A percentile compares a stretch with the other conserved stretches of the same genome.
phyloP scores from a whole-genome alignment of 2,797 vertebrate genomes.

The Enteromius unitaeniatus region DNA sequence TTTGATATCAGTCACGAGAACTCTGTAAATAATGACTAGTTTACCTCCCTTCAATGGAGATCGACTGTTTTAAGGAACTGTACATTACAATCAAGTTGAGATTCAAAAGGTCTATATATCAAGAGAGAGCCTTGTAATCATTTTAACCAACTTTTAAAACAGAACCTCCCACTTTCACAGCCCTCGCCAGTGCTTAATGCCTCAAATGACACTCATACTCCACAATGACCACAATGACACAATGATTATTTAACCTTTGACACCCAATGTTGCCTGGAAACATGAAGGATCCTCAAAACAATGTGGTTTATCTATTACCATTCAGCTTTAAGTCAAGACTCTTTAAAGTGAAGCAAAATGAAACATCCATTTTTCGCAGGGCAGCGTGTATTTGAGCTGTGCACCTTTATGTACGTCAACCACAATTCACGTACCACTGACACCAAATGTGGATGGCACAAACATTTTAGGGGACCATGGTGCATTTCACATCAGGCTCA shows the following conservation, averaged over 20 bases:
- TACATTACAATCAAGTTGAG: slow-evolving; percentile 41
- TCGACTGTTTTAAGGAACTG: slow-evolving; percentile 18
- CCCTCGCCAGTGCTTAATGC: slow-evolving; percentile 45
- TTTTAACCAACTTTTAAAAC: slow-evolving; percentile 25
- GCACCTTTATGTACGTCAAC: slow-evolving; percentile 2
- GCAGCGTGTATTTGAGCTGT: slow-evolving; percentile 46
- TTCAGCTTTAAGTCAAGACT: slow-evolving; percentile 58
- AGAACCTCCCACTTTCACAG: slow-evolving; percentile 1
- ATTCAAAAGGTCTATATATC: slow-evolving; percentile 24
- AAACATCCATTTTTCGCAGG: slow-evolving; percentile 43
- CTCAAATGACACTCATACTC: slow-evolving; percentile 56
- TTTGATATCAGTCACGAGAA: neutral
- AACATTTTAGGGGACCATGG: neutral
- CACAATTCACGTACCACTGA: slow-evolving; percentile 29
- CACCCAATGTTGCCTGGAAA: slow-evolving; percentile 75
- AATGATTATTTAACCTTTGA: slow-evolving; percentile 74
- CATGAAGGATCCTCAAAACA: slow-evolving; percentile 70
- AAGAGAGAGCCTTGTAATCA: neutral
- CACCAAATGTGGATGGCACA: slow-evolving; percentile 26
- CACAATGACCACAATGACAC: slow-evolving; percentile 74
- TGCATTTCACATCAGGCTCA: neutral
- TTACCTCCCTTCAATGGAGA: slow-evolving; percentile 1
- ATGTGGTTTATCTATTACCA: slow-evolving; percentile 63
- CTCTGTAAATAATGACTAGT: neutral
- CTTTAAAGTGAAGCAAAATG: slow-evolving; percentile 52